Conservation (phyloP, 2,797 vertebrate genomes). For the Mallotus villosus region DNA sequence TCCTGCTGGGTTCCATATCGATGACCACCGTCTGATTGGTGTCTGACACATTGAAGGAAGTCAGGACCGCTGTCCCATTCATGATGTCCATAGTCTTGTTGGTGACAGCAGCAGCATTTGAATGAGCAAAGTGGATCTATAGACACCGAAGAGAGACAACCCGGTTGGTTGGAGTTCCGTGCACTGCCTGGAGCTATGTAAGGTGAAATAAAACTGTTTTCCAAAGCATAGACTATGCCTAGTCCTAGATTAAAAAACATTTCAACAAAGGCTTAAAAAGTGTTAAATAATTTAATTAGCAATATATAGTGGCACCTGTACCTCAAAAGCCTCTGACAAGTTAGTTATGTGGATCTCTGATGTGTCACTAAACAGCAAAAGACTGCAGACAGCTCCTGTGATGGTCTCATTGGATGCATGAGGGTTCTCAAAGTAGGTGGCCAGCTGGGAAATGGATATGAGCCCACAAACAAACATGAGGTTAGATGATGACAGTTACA, state of each 20-base stretch:
- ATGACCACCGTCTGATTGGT: constrained; percentile 61
- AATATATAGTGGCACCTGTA: constrained; percentile 32
- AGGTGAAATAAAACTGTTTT: too few relatives aligned
- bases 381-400: constrained; percentile 64
- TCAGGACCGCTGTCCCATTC: constrained; percentile 30
- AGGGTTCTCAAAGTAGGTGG: constrained; percentile 61
- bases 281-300: background rate
- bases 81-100: constrained; percentile 34
- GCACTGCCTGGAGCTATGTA: too few relatives aligned
- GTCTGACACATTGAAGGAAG: constrained; percentile 64
- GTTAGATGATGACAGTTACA: background rate
- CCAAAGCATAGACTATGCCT: too few relatives aligned
- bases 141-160: constrained; percentile 22
- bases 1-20: constrained; percentile 48
- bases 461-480: background rate
- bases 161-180: background rate
- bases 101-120: background rate
- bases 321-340: constrained; percentile 68
- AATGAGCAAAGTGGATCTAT: constrained; percentile 69
- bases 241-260: background rate
- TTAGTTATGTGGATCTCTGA: constrained; percentile 45
- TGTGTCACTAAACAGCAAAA: constrained; percentile 37
- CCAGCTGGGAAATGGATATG: constrained; percentile 56
- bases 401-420: constrained; percentile 53
- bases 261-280: background rate